A percentile compares a stretch with the other conserved stretches of the same genome.
Conservation (phyloP, 30 jellyfish, hydroid and myxozoan species). For the Mastigias papua region DNA sequence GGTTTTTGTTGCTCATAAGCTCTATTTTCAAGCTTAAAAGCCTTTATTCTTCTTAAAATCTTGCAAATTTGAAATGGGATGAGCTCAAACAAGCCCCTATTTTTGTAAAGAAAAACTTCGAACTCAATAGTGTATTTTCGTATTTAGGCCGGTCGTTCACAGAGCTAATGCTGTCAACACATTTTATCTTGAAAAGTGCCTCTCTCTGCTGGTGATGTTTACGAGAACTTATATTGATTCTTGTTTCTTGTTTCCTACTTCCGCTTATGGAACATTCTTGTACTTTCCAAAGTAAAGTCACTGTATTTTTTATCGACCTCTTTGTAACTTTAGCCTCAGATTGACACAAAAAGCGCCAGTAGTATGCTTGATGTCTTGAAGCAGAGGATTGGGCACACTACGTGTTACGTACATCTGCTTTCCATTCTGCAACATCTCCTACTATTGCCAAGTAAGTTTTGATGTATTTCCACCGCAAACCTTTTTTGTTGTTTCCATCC, state of each 20-base stretch:
- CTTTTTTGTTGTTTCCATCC: background rate
- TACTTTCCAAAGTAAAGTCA: background rate
- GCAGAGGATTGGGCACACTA: constrained; percentile 98
- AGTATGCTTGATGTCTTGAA: constrained; percentile 96
- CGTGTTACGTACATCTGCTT: constrained; percentile 90
- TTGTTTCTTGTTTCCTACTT: background rate
- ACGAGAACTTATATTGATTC: no score
- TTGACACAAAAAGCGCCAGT: constrained; percentile 99
- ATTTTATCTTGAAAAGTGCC: no score
- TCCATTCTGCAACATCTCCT: constrained; percentile 95
- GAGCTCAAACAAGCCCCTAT: no score
- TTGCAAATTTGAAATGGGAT: no score
- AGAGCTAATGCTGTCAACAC: no score
- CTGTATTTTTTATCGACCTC: background rate
- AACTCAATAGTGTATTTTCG: no score
- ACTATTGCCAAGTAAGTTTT: constrained; percentile 89
- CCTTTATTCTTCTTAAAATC: no score
- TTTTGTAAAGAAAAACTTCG: no score
- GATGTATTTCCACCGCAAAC: background rate
- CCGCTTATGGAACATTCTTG: background rate
- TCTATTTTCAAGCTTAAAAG: no score
- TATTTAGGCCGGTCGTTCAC: no score
- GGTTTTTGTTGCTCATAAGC: no score
- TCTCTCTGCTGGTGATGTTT: no score
- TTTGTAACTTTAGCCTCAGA: constrained; percentile 69